Evolutionary conservation across 2,888 invertebrate genomes (phyloP), one percentile per base, ranked within the genome.

Genomic region (Chrysolina americana): DNA sequence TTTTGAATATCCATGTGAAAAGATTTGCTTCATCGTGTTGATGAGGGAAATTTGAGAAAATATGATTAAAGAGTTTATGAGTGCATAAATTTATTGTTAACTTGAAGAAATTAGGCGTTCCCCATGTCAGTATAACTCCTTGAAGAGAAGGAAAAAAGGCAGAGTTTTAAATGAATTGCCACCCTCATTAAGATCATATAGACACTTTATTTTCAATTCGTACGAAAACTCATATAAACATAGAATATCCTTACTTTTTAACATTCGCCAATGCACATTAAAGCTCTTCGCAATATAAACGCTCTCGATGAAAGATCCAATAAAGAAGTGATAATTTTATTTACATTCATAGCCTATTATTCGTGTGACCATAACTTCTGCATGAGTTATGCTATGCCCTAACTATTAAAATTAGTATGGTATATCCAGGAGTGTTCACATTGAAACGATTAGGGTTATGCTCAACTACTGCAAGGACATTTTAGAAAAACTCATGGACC

Each of bases 381-480:
- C 21, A n/a, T 17, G 41, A 19, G 41, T 69, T 48, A 73, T n/a
- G 68, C 69, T 66, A 68, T 44, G 50, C 53, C 73, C 59, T 70
- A 70, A 65, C 28, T 73, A 70, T 56, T 65, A 48, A n/a, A 53
- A 13, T 53, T 21, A 53, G 50, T 59, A 73, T 70, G 69, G 70
- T 73, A 73, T 70, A 74, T 74, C 74, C 62, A 70, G 71, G 65
- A 76, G 74, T 76, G 76, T 69, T 76, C 68, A 76, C 71, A 76
- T 56, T 65, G 47, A 73, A 71, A 76, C 48, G 65, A 36, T 56
- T 69, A 44, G 41, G 59, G 71, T n/a, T 66, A 65, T 74, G 74
- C 74, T 56, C 69, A 76, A 23, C 65, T 59, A 59, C 62, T 74
- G 72, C 65, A 56, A 66, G 72, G 62, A 50, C 63, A 50, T 36